Conservation (phyloP, 2,797 vertebrate species). For the Acipenser ruthenus region DNA sequence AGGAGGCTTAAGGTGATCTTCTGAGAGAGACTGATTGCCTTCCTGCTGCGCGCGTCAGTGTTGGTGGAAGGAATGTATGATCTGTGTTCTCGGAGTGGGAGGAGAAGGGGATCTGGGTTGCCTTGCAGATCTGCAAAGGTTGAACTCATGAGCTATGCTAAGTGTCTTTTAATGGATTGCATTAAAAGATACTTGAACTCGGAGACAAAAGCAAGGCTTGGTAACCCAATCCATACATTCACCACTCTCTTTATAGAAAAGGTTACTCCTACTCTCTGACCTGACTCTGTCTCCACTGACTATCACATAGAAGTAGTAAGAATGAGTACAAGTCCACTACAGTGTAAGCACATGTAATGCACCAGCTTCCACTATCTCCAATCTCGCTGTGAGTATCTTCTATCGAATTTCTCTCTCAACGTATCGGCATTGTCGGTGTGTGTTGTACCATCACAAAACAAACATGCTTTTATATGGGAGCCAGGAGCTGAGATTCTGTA, state of each 20-base stretch:
- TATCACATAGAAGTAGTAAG: too few relatives aligned
- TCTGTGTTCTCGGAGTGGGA: conserved; percentile 30
- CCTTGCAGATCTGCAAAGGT: conserved; percentile 37
- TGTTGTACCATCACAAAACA: conserved; percentile 5
- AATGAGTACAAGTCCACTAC: too few relatives aligned
- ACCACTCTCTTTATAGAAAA: too few relatives aligned
- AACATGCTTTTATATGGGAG: conserved; percentile 9
- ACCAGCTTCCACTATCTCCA: not conserved
- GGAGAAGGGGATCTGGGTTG: conserved; percentile 32
- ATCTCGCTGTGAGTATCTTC: not conserved
- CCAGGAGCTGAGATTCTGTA: conserved; percentile 2
- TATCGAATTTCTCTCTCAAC: not conserved
- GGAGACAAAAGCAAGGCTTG: too few relatives aligned
- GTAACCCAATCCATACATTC: too few relatives aligned
- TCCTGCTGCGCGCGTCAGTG: not conserved
- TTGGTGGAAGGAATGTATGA: conserved; percentile 18
- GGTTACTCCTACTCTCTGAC: too few relatives aligned
- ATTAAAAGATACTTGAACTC: too few relatives aligned
- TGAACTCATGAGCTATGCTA: not conserved
- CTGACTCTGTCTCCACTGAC: too few relatives aligned
- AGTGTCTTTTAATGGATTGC: too few relatives aligned
- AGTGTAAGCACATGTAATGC: too few relatives aligned
- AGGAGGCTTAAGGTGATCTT: not conserved
- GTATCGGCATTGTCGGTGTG: conserved; percentile 1
- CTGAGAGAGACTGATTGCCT: conserved; percentile 4